A percentile compares a stretch with the other conserved stretches of the same genome.
Evolutionary conservation across 2,113 vertebrate species (phyloP).

Genomic region (Sceloporus undulatus): DNA sequence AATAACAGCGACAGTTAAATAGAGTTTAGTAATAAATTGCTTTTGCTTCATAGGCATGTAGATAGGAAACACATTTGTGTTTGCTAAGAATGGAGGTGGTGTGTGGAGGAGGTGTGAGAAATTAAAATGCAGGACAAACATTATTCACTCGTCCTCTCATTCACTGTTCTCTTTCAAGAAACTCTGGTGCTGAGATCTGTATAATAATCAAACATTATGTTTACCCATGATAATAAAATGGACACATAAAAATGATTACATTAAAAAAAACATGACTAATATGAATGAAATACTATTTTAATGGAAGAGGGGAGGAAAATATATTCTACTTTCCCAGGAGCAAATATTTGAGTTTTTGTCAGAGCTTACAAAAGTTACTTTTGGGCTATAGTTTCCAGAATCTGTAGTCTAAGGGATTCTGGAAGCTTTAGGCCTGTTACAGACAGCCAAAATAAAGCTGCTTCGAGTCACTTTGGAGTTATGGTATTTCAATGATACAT

Average conservation of each 20-base stretch:
- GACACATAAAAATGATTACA: slow-evolving; percentile 56
- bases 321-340: too few relatives aligned
- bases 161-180: slow-evolving; percentile 59
- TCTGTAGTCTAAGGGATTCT: too few relatives aligned
- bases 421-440: too few relatives aligned
- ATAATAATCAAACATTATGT: slow-evolving; percentile 47
- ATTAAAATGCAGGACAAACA: slow-evolving; percentile 62
- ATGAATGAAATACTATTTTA: too few relatives aligned
- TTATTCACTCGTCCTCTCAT: slow-evolving; percentile 66
- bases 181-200: slow-evolving; percentile 65
- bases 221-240: slow-evolving; percentile 66
- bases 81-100: slow-evolving; percentile 30
- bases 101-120: slow-evolving; percentile 18
- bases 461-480: too few relatives aligned
- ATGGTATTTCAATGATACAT: too few relatives aligned
- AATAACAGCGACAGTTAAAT: slow-evolving; percentile 59
- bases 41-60: slow-evolving; percentile 52
- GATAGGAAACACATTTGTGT: slow-evolving; percentile 59
- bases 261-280: slow-evolving; percentile 31
- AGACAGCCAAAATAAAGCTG: too few relatives aligned
- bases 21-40: slow-evolving; percentile 54
- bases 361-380: too few relatives aligned
- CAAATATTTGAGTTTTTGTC: too few relatives aligned
- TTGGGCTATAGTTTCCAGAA: too few relatives aligned
- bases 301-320: too few relatives aligned